These are phyloP conservation scores for Mellivora capensis DNA, from an alignment of 2,113 vertebrate genomes.

Conservation along the genomic window DNA sequence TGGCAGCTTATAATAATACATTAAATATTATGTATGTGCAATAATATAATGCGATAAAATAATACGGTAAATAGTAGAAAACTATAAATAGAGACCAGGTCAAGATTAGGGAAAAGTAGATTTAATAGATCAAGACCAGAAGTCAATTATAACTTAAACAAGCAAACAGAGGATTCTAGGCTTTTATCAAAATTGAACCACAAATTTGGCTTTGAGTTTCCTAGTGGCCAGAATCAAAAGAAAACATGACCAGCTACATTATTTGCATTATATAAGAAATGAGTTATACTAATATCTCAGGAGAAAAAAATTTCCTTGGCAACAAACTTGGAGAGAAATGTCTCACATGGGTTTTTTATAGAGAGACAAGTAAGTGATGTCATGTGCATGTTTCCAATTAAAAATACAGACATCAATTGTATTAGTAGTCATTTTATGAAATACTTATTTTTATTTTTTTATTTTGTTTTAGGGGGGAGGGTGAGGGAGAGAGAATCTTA, in stretches of 20 bases:
- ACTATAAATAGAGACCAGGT: neutral
- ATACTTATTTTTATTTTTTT: neutral
- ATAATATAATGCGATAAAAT: neutral
- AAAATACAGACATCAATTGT: neutral
- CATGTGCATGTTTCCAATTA: neutral
- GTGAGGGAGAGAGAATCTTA: neutral
- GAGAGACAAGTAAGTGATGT: neutral
- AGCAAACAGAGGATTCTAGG: neutral
- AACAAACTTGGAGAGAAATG: neutral
- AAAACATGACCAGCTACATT: neutral
- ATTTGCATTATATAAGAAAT: neutral
- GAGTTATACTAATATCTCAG: neutral
- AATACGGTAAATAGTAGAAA: neutral
- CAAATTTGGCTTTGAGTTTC: neutral
- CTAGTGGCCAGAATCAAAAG: neutral
- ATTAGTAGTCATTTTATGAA: neutral
- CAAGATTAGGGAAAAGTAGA: neutral
- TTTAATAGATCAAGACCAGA: neutral
- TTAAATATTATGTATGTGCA: neutral
- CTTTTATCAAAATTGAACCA: neutral
- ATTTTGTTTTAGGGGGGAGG: neutral
- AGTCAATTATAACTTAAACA: neutral
- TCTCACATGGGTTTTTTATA: neutral
- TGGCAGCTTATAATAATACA: neutral
- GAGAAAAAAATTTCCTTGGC: neutral